Percentiles rank a stretch among this genome's conserved stretches.
These are phyloP conservation scores for Drosophila quinaria DNA, from an alignment of 2,888 invertebrate species.

Conservation along the genomic window DNA sequence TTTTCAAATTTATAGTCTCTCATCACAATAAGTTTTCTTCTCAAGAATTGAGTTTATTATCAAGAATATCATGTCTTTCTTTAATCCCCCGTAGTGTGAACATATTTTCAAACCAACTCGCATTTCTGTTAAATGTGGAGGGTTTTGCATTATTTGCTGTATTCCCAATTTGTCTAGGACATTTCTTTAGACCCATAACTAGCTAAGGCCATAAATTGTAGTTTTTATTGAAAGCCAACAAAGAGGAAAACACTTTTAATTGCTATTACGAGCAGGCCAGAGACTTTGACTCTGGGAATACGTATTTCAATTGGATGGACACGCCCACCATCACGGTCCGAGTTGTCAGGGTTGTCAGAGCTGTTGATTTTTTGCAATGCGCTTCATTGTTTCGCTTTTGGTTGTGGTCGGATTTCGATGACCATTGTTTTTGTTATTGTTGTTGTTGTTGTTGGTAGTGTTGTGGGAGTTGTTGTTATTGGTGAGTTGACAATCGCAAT, in stretches of 20 bases:
- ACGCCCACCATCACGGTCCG: constrained; percentile 25
- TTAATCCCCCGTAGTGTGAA: too few relatives aligned
- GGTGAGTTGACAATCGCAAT: constrained; percentile 43
- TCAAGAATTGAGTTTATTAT: background rate
- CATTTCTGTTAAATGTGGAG: background rate
- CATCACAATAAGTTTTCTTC: background rate
- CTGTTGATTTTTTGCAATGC: constrained; percentile 50
- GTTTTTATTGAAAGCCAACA: constrained; percentile 59
- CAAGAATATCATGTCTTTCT: background rate
- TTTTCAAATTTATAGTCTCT: too few relatives aligned
- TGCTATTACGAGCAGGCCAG: constrained; percentile 54
- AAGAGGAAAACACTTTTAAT: constrained; percentile 55
- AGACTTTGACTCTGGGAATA: constrained; percentile 18
- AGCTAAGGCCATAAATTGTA: constrained; percentile 47
- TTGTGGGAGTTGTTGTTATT: constrained; percentile 26
- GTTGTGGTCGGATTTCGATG: constrained; percentile 49
- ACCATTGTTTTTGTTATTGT: constrained; percentile 30
- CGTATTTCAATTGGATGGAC: constrained; percentile 12
- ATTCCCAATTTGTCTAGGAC: constrained; percentile 33
- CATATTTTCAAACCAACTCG: background rate
- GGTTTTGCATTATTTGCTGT: constrained; percentile 32
- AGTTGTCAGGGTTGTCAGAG: constrained; percentile 26
- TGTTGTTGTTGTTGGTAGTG: constrained; percentile 19
- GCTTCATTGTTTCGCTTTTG: constrained; percentile 68
- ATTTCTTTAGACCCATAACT: constrained; percentile 4